phyloP scores from a whole-genome alignment of 2,113 vertebrate genomes.

The Phycodurus eques region DNA sequence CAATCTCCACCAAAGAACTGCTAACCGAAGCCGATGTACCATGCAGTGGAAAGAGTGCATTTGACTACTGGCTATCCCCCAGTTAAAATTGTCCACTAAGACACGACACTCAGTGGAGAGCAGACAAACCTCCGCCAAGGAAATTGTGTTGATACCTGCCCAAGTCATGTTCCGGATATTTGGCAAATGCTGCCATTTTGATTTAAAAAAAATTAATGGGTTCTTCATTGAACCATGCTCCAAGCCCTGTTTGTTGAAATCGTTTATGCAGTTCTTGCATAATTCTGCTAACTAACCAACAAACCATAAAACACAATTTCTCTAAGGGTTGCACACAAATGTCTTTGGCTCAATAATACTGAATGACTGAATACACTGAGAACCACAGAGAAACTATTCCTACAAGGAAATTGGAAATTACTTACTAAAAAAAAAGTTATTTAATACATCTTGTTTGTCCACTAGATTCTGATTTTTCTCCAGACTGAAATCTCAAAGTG shows the following conservation, averaged over 20 bases:
- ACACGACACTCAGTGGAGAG: neutral
- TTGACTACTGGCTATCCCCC: neutral
- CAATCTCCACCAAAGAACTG: too few relatives aligned
- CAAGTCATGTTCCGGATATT: too few relatives aligned
- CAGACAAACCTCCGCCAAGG: neutral
- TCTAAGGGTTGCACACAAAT: neutral
- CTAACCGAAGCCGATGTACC: too few relatives aligned
- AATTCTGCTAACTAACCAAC: neutral
- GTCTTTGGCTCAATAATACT: neutral
- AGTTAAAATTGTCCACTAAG: neutral
- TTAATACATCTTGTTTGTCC: neutral
- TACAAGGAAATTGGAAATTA: neutral
- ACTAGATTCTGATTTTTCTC: neutral
- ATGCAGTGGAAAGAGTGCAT: neutral
- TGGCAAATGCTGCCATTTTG: too few relatives aligned
- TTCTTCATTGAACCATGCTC: too few relatives aligned
- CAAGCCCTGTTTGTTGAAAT: too few relatives aligned
- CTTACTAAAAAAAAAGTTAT: neutral
- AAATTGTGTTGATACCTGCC: neutral
- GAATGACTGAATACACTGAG: neutral
- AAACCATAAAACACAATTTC: neutral
- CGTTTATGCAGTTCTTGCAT: neutral
- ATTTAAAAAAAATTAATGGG: too few relatives aligned
- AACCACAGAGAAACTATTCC: neutral
- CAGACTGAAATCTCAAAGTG: neutral